Conservation (phyloP, 2,113 vertebrate genomes). For the Grus americana region DNA sequence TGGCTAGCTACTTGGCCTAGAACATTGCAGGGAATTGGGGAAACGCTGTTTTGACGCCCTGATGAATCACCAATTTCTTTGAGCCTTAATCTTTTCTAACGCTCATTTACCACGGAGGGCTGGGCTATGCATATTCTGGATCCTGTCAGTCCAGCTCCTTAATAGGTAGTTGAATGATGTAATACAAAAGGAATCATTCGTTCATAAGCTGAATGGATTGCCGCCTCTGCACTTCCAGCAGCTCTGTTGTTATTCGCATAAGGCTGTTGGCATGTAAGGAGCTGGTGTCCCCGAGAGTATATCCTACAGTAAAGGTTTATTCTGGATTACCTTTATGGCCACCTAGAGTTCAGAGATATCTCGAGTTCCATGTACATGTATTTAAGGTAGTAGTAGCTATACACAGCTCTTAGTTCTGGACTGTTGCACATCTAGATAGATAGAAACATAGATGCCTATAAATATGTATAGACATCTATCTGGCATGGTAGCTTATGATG, state of each 20-base stretch:
- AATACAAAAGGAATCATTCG: conserved; percentile 54
- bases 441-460: neutral
- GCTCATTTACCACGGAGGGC: conserved; percentile 30
- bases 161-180: conserved; percentile 60
- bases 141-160: conserved; percentile 68
- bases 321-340: neutral
- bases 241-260: neutral
- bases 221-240: conserved; percentile 42
- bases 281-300: neutral
- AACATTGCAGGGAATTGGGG: conserved; percentile 35
- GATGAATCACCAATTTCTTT: conserved; percentile 59
- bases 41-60: conserved; percentile 47
- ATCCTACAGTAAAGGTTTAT: neutral
- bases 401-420: neutral
- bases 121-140: conserved; percentile 50
- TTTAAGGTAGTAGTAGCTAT: neutral
- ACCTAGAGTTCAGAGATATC: neutral
- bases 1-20: conserved; percentile 33
- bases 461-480: neutral
- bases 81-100: conserved; percentile 51
- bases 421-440: fast-evolving
- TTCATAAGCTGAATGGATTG: conserved; percentile 61
- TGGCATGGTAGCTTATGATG: fast-evolving
- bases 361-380: fast-evolving
- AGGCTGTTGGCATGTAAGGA: conserved; percentile 28